A percentile compares a stretch with the other conserved stretches of the same genome.
phyloP scores from a whole-genome alignment of 30 jellyfish, hydroid and myxozoan species.

The Aurelia aurita complex sp. Pacific region DNA sequence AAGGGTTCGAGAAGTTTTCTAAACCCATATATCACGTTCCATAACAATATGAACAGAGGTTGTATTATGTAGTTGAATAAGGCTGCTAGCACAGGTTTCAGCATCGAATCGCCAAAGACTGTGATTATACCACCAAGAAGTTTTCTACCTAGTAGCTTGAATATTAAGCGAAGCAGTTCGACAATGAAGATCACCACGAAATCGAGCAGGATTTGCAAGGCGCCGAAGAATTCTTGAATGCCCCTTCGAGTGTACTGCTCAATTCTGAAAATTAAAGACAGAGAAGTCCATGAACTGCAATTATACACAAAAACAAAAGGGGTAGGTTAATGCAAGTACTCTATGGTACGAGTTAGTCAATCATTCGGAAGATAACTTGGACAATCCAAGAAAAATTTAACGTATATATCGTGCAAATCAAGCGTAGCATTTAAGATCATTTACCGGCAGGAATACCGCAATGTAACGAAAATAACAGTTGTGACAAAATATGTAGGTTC shows the following conservation, averaged over 20 bases:
- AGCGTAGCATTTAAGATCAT: too few species aligned
- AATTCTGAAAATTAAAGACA: conserved; percentile 19
- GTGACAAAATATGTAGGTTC: too few species aligned
- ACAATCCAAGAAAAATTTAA: too few species aligned
- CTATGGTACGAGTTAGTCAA: too few species aligned
- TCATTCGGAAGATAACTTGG: too few species aligned
- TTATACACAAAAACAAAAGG: too few species aligned
- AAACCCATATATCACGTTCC: conserved; percentile 73
- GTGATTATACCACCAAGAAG: conserved; percentile 67
- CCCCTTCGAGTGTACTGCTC: conserved; percentile 61
- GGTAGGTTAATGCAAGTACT: too few species aligned
- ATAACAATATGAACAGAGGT: conserved; percentile 59
- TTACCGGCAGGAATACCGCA: too few species aligned
- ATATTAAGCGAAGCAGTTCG: conserved; percentile 56
- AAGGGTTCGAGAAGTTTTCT: conserved; percentile 61
- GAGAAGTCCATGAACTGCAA: too few species aligned
- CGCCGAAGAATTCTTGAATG: conserved; percentile 78
- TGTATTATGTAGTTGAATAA: conserved; percentile 59
- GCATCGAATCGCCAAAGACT: conserved; percentile 67
- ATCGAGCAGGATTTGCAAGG: conserved; percentile 60
- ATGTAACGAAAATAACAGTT: too few species aligned
- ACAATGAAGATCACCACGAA: conserved; percentile 65
- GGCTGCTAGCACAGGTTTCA: conserved; percentile 68
- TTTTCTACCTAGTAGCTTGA: conserved; percentile 51
- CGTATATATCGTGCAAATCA: too few species aligned